phyloP scores from a whole-genome alignment of 92 coral and sea anemone genomes.

The Epizoanthus ramosus region DNA sequence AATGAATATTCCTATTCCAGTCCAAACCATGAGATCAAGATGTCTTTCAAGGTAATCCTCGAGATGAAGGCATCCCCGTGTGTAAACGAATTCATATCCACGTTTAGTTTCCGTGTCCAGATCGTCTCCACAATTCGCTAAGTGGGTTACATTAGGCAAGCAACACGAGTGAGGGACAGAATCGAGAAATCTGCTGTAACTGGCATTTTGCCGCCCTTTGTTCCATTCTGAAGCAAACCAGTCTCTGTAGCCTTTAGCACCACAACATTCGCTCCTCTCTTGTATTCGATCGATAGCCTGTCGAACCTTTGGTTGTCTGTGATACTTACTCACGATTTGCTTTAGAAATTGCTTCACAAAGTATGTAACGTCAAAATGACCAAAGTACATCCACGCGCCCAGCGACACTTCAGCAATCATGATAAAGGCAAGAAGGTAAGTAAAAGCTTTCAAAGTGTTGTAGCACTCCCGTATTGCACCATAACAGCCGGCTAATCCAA shows the following conservation, averaged over 20 bases:
- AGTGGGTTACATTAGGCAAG: constrained; percentile 64
- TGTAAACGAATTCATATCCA: constrained; percentile 54
- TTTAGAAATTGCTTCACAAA: constrained; percentile 61
- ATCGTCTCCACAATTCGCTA: constrained; percentile 61
- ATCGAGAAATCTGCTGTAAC: constrained; percentile 49
- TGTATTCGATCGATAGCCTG: constrained; percentile 65
- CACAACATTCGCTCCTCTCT: constrained; percentile 64
- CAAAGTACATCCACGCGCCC: constrained; percentile 70
- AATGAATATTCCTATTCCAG: constrained; percentile 50
- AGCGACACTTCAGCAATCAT: constrained; percentile 61
- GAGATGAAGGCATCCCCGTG: constrained; percentile 59
- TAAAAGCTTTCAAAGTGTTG: constrained; percentile 58
- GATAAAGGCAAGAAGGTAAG: constrained; percentile 58
- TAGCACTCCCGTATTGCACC: constrained; percentile 68
- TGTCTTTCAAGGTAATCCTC: constrained; percentile 51
- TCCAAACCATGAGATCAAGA: constrained; percentile 41
- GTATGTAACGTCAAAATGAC: constrained; percentile 61
- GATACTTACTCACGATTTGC: constrained; percentile 57
- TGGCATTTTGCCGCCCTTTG: constrained; percentile 58
- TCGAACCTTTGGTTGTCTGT: constrained; percentile 47
- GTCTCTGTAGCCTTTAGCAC: constrained; percentile 63
- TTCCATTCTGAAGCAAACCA: constrained; percentile 80
- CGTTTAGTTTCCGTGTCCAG: constrained; percentile 59
- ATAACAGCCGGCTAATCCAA: constrained; percentile 69
- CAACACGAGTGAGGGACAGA: constrained; percentile 75